A percentile compares a stretch with the other conserved stretches of the same genome.
phyloP scores from a whole-genome alignment of 2,888 invertebrate genomes.

The Coelinius sp. region DNA sequence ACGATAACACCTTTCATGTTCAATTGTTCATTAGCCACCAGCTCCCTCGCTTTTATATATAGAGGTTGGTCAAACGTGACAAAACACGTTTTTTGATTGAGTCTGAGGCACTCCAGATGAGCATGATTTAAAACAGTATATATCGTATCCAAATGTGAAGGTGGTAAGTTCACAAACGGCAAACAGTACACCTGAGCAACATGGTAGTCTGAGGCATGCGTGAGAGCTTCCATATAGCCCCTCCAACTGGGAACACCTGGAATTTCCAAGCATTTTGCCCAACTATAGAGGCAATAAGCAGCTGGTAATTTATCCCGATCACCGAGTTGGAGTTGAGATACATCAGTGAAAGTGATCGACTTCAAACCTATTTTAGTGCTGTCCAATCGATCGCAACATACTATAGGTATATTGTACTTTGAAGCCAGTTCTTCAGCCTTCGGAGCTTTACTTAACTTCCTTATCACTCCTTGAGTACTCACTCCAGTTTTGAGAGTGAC shows the following conservation, averaged over 20 bases:
- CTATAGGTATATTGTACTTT: background rate
- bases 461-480: background rate
- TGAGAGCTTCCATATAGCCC: conserved; percentile 28
- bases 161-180: conserved; percentile 37
- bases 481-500: background rate
- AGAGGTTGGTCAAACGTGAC: too few species aligned
- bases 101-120: conserved; percentile 42
- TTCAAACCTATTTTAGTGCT: background rate
- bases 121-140: conserved; percentile 37
- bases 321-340: background rate
- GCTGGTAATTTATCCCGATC: background rate
- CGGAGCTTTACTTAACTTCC: conserved; percentile 12
- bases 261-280: background rate
- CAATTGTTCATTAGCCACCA: too few species aligned
- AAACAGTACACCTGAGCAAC: conserved; percentile 23
- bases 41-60: too few species aligned
- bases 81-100: conserved; percentile 42
- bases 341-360: background rate
- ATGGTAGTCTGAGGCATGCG: background rate
- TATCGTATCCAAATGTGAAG: conserved; percentile 33
- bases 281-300: background rate
- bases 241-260: background rate
- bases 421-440: background rate
- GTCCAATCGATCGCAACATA: conserved; percentile 3
- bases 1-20: too few species aligned